Evolutionary conservation across 2,113 vertebrate genomes (phyloP).

Genomic region (Leiothrix lutea): DNA sequence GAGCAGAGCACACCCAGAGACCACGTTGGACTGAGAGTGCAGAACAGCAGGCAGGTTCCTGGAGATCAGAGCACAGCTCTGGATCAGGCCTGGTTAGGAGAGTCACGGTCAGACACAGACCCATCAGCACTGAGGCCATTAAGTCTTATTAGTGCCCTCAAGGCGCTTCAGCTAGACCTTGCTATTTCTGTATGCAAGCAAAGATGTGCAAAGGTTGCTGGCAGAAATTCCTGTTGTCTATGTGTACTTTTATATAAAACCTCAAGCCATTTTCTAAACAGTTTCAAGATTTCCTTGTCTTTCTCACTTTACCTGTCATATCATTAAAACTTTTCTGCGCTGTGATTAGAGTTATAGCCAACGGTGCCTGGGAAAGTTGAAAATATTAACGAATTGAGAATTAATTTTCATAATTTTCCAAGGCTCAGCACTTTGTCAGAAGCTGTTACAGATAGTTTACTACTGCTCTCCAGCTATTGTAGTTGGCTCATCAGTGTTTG

Average conservation of each 20-base stretch:
- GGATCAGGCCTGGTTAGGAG: background rate
- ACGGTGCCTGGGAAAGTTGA: background rate
- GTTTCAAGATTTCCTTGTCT: background rate
- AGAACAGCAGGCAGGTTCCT: background rate
- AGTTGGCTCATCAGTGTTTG: background rate
- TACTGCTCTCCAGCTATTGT: background rate
- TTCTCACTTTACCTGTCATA: background rate
- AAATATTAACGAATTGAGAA: background rate
- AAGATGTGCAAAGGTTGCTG: background rate
- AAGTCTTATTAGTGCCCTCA: background rate
- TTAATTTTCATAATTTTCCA: slow-evolving; percentile 16
- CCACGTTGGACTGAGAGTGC: rapidly evolving
- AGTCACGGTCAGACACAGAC: background rate
- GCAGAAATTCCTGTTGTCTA: background rate
- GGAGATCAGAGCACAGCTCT: background rate
- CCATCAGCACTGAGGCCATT: background rate
- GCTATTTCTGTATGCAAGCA: background rate
- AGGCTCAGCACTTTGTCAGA: background rate
- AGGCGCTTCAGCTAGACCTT: background rate
- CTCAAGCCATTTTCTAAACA: background rate
- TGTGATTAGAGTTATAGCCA: background rate
- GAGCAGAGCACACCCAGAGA: background rate
- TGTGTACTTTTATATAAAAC: background rate
- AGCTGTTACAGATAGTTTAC: background rate
- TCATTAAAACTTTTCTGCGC: background rate